phyloP scores from a whole-genome alignment of 2,113 vertebrate genomes.

The Xenopus borealis region DNA sequence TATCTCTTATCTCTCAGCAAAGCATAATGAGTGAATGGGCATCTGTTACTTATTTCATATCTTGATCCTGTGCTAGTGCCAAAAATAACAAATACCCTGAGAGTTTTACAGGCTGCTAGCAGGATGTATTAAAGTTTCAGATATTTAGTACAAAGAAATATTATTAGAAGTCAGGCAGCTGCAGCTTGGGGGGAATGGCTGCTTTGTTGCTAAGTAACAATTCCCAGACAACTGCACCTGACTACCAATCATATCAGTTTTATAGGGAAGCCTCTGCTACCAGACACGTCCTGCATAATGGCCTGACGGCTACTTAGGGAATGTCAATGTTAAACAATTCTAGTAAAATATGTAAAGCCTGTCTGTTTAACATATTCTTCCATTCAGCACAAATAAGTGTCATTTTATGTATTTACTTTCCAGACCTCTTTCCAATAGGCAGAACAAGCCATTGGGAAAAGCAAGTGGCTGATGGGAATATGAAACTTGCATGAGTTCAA shows the following conservation, averaged over 20 bases:
- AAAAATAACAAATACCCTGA: constrained; percentile 2
- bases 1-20: too few relatives aligned
- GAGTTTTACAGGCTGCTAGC: not conserved
- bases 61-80: not conserved
- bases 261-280: not conserved
- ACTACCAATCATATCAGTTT: not conserved
- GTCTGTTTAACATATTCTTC: too few relatives aligned
- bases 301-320: not conserved
- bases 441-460: too few relatives aligned
- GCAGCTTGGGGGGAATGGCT: constrained; percentile 17
- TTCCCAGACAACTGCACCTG: not conserved
- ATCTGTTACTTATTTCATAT: not conserved
- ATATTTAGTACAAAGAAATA: constrained; percentile 11
- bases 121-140: constrained; percentile 14
- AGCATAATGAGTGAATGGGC: not conserved
- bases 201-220: constrained; percentile 16
- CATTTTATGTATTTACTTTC: too few relatives aligned
- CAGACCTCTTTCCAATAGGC: too few relatives aligned
- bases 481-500: too few relatives aligned
- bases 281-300: not conserved
- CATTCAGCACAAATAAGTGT: too few relatives aligned
- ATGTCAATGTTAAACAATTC: not conserved
- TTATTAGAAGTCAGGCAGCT: constrained; percentile 16
- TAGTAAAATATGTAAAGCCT: not conserved
- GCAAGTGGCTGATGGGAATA: too few relatives aligned